Percentiles rank a stretch among this genome's conserved stretches.
phyloP scores from a whole-genome alignment of 2,113 vertebrate genomes.

The Butorides virescens region DNA sequence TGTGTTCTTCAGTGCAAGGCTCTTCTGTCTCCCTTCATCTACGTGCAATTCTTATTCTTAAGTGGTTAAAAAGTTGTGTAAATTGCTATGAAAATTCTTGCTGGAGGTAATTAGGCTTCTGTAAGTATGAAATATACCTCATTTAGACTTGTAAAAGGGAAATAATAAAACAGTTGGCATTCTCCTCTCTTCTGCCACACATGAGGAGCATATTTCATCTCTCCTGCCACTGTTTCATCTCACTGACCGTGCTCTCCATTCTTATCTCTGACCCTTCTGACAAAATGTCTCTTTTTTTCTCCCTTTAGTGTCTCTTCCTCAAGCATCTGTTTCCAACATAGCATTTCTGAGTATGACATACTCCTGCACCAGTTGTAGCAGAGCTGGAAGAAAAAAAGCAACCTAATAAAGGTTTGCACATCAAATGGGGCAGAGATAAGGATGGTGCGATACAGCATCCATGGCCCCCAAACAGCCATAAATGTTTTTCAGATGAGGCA shows the following conservation, averaged over 20 bases:
- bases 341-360: not conserved
- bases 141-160: not conserved
- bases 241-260: not conserved
- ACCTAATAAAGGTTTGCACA: not conserved
- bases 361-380: not conserved
- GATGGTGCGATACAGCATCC: not conserved
- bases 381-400: not conserved
- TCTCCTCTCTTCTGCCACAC: not conserved
- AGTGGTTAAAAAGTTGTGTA: not conserved
- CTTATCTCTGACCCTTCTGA: not conserved
- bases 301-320: not conserved
- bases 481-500: not conserved
- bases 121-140: not conserved
- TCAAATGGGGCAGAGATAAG: not conserved
- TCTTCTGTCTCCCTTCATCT: not conserved
- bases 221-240: not conserved
- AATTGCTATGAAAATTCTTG: not conserved
- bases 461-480: not conserved
- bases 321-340: not conserved
- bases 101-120: not conserved
- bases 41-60: not conserved
- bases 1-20: not conserved
- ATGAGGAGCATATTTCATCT: not conserved
- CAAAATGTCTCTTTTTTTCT: not conserved
- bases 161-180: not conserved